Evolutionary conservation across 2,113 vertebrate genomes (phyloP).

Genomic region (Jaculus jaculus): DNA sequence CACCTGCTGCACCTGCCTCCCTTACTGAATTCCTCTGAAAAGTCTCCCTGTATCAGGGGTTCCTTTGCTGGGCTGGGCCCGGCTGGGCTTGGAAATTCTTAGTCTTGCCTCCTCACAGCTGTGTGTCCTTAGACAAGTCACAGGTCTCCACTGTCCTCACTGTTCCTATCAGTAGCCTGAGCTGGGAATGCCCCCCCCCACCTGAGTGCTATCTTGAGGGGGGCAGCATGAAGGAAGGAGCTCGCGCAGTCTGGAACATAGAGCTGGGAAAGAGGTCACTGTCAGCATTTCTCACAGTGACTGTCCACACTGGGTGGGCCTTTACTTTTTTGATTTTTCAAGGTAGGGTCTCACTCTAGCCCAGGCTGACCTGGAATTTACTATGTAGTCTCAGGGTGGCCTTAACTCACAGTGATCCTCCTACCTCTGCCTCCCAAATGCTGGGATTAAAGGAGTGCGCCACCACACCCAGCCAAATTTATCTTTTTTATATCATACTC

Average conservation of each 20-base stretch:
- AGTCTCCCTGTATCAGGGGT: background rate
- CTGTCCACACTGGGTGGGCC: too few species aligned
- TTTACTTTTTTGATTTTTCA: too few species aligned
- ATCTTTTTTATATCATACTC: too few species aligned
- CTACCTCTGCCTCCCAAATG: background rate
- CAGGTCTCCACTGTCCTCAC: too few species aligned
- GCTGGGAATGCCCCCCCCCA: background rate
- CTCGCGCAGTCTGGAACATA: background rate
- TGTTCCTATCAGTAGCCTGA: background rate
- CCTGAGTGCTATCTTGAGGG: background rate
- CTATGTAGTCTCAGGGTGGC: background rate
- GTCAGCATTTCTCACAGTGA: background rate
- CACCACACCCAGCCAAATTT: too few species aligned
- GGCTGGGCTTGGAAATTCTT: background rate
- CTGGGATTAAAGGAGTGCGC: too few species aligned
- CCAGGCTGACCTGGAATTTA: background rate
- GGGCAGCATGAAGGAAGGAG: background rate
- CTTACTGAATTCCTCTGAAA: background rate
- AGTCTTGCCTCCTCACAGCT: background rate
- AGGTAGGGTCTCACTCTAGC: too few species aligned
- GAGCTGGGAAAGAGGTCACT: background rate
- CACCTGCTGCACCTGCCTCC: background rate
- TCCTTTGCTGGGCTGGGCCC: background rate
- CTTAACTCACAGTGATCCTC: background rate
- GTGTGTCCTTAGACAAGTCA: background rate